Conservation (phyloP, 2,113 vertebrate species). For the Odocoileus virginianus region DNA sequence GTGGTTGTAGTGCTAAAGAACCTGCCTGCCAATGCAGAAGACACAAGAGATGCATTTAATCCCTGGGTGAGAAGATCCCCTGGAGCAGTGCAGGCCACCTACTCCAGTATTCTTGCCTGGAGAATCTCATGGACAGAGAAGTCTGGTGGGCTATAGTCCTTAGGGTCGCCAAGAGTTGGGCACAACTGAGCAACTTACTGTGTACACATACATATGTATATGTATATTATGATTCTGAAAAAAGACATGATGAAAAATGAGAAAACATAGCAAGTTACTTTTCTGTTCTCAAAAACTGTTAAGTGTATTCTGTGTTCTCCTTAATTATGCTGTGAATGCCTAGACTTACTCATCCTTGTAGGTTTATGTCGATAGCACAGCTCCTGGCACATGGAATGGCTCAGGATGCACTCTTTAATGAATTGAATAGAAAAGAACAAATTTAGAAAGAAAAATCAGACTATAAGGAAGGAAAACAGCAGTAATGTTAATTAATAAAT, state of each 20-base stretch:
- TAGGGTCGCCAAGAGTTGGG: no score
- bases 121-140: no score
- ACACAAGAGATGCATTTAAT: no score
- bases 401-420: not conserved
- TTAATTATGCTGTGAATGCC: not conserved
- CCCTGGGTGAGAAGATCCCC: no score
- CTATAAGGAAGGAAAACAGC: not conserved
- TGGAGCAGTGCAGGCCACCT: no score
- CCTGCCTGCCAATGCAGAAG: no score
- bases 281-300: not conserved
- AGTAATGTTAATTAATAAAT: not conserved
- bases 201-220: no score
- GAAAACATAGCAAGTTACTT: not conserved
- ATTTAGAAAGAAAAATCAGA: not conserved
- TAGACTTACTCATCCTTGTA: not conserved
- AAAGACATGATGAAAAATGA: not conserved
- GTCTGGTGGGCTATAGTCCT: no score
- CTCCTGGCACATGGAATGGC: not conserved
- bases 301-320: not conserved
- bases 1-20: no score
- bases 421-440: not conserved
- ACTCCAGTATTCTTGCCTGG: no score
- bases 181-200: not conserved
- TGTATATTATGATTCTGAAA: not conserved
- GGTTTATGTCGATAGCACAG: no score